Evolutionary conservation across 2,113 vertebrate genomes (phyloP), one percentile per base, ranked within the genome.

Genomic region (Meriones unguiculatus): DNA sequence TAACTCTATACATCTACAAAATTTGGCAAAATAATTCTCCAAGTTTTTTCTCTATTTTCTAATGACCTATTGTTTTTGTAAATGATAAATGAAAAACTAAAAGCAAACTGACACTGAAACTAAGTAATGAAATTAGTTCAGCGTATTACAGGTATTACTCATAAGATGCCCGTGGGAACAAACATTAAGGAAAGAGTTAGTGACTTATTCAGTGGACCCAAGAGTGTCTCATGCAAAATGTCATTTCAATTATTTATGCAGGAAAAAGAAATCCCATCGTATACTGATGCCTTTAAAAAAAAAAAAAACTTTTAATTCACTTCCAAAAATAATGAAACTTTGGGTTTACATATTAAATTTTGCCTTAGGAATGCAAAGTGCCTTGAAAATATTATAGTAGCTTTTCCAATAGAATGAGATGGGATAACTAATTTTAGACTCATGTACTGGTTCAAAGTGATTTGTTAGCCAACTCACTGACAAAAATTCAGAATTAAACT

Each of bases 171-270:
- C 28, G 0, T 46, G 67, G 32, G 62, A 57, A 28, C 46, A 85
- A 86, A 84, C 67, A 64, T 81, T 57, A 87, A 89, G 84, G 69
- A 78, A 82, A 8, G 22, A 91, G 30, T 89, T 69, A 91, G 89
- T 78, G 64, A 25, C n/a, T 91, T 85, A 62, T 80, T 96, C 69
- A 80, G 32, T 38, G 78, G n/a, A 73, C 87, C 46, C 65, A 38
- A 32, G 78, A 96, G n/a, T 89, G 1, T 92, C 75, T 96, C 50
- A 6, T 70, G 78, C 75, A 97, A 97, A 94, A 94, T 94, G 90
- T 59, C 80, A 90, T 88, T 95, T 94, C 75, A 97, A 96, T 96
- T 96, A 97, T 86, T 97, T 97, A 97, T 46, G 17, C 65, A 41
- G 50, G 20, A 22, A 77, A 87, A 91, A 91, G 22, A 81, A 78